Evolutionary conservation across 2,888 invertebrate species (phyloP), one percentile per base, ranked within the genome.

Genomic region (Alloplasta piceator): DNA sequence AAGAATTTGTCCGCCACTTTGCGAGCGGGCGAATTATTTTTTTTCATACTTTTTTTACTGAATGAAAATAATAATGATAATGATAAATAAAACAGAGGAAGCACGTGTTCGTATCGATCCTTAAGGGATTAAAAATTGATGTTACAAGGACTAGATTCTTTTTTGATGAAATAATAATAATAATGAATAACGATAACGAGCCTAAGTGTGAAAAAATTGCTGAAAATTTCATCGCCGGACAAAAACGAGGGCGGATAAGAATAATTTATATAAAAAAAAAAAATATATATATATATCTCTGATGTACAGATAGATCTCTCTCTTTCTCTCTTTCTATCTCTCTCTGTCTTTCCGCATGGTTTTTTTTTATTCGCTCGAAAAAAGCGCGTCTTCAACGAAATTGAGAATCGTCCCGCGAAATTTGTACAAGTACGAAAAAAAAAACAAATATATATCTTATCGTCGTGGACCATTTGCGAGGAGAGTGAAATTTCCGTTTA

Each of bases 41-140:
- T 64, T 61, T 61, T 71, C 26, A 70, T 61, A 72, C 63, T 10
- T 72, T 63, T 72, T 72, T 72, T 72, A 60, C 36, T 43, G 50
- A n/a, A 52, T 7, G 6, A 6, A 36, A 43, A 72, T 39, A 7
- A 43, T 63, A 36, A 10, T 43, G 52, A 52, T 52, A 26, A 26
- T 26, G 26, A 26, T 26, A 26, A 26, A 26, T 26, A 26, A 26
- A 26, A 26, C 26, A 26, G 6, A 52, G 41, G 5, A 14, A 14
- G 39, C 16, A 68, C 56, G 36, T 52, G n/a, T 52, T 52, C 72
- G 72, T 60, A 71, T 70, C 43, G 71, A 16, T n/a, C 36, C 4
- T 43, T 26, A 39, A 12, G 5, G 12, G n/a, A 43, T n/a, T 63
- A 63, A 52, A 43, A 52, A 43, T 16, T 5, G 56, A 63, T 7